Evolutionary conservation across 1,140 invertebrate species (phyloP), one percentile per base, ranked within the genome.

Genomic region (Belonocnema kinseyi): DNA sequence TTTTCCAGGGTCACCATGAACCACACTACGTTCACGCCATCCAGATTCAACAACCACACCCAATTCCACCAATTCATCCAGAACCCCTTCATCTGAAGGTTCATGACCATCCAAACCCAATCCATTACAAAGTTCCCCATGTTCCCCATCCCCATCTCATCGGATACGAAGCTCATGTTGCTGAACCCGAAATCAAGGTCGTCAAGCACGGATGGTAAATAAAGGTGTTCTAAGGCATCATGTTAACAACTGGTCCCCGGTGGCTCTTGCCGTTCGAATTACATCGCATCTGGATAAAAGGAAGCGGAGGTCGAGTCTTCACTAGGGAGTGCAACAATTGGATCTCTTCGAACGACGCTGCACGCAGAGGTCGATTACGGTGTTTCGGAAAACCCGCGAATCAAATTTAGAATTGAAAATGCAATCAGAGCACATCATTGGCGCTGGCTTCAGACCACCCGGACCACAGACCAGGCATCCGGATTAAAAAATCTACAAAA

Each of bases 141-240:
- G 73, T 88, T 72, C 77, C 73, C 12, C 86, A 87, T 50, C 89
- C 90, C 8, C 89, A 91, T 78, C 85, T 91, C 73, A 86, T 91
- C 73, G 90, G 89, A 10, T 84, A 83, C 77, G 88, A 88, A 74
- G 78, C 85, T 12, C 85, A 86, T 58, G 83, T 83, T 61, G 83
- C 83, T 58, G 88, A 90, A 74, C 86, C 88, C 73, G 85, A 88
- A 77, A 83, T 90, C 40, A 88, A 88, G 74, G 74, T 83, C 58
- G 82, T 85, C 72, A 76, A 89, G 66, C 87, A 87, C 50, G 82
- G 78, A 54, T 86, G 83, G 83, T 85, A 85, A 83, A 85, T 66
- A 80, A 80, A 16, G 72, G 77, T 58, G 74, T 50, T 50, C 19
- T 73, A 40, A 14, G 81, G 76, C 77, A 51, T 56, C 76, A 80